Conservation (phyloP, 2,113 vertebrate genomes). For the Calypte anna region DNA sequence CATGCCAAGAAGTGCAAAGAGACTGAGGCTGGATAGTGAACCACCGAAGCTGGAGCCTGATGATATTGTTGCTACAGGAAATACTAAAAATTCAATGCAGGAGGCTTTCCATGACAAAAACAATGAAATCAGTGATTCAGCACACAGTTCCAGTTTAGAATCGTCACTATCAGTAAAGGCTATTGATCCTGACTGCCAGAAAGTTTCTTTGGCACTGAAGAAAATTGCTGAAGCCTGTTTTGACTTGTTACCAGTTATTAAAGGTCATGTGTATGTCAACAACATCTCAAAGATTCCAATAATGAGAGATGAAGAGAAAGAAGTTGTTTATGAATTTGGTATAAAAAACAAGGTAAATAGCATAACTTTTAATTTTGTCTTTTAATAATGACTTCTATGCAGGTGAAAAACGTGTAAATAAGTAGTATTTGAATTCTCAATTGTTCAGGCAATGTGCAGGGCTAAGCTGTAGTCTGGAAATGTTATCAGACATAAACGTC, state of each 20-base stretch:
- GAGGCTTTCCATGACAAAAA: not conserved
- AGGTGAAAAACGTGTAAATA: not conserved
- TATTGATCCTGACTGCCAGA: conserved; percentile 20
- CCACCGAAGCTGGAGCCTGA: conserved; percentile 24
- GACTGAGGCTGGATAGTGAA: conserved; percentile 78
- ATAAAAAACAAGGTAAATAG: conserved; percentile 79
- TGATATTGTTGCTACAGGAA: not conserved
- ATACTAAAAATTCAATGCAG: not conserved
- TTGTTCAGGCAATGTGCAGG: not conserved
- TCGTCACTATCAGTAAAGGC: not conserved
- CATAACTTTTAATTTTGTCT: not conserved
- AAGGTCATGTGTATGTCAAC: conserved; percentile 83
- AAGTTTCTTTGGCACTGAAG: conserved; percentile 71
- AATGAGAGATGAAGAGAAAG: conserved; percentile 90
- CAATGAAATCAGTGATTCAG: not conserved
- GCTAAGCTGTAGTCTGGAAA: not conserved
- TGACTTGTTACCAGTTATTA: conserved; percentile 90
- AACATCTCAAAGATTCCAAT: conserved; percentile 85
- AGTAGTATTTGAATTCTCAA: not conserved
- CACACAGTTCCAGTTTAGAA: not conserved
- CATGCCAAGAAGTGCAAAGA: conserved; percentile 83
- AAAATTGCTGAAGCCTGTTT: conserved; percentile 84
- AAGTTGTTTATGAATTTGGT: conserved; percentile 86
- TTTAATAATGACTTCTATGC: not conserved
- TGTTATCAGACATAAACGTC: not conserved